Conservation (phyloP, 2,888 invertebrate genomes). For the Oeneis ivallda region DNA sequence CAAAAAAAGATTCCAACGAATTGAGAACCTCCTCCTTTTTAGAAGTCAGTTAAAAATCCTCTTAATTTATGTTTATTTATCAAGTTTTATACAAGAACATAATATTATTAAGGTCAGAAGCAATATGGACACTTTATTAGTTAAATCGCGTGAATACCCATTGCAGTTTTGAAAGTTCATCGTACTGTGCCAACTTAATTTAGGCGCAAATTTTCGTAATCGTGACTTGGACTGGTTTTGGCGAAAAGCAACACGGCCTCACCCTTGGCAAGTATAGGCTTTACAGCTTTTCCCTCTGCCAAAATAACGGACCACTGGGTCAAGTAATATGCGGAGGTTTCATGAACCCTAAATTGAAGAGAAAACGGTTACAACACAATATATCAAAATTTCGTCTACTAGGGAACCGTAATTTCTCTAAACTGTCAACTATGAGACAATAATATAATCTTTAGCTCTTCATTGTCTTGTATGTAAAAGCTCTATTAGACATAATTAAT, state of each 20-base stretch:
- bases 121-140: constrained; percentile 5
- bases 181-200: not conserved
- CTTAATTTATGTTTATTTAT: too few species aligned
- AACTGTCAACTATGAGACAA: too few species aligned
- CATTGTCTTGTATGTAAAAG: too few species aligned
- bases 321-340: not conserved
- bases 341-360: not conserved
- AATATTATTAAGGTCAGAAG: not conserved
- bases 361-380: too few species aligned
- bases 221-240: constrained; percentile 1
- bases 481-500: too few species aligned
- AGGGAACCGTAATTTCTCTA: too few species aligned
- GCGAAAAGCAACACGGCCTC: not conserved
- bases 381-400: too few species aligned
- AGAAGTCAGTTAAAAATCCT: too few species aligned
- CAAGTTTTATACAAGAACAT: not conserved
- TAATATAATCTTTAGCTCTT: too few species aligned
- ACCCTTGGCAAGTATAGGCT: not conserved
- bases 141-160: not conserved
- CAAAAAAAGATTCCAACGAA: too few species aligned
- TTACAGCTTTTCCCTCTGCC: not conserved
- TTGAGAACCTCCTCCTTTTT: too few species aligned
- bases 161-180: not conserved
- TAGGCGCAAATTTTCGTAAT: constrained; percentile 6
- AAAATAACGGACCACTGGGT: not conserved